Evolutionary conservation across 2,113 vertebrate genomes (phyloP).

Genomic region (Phoxinus phoxinus): DNA sequence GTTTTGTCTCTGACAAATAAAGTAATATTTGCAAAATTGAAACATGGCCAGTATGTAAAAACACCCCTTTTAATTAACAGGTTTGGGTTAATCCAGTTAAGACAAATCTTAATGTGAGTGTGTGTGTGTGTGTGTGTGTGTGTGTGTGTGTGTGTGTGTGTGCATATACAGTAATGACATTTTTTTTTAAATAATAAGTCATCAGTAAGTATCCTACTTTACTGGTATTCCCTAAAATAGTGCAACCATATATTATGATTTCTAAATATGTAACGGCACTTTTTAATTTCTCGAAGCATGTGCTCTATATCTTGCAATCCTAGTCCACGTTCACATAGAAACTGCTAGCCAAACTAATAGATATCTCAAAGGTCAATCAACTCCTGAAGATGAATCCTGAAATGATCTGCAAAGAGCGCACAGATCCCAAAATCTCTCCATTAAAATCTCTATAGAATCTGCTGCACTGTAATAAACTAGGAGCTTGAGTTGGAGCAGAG

Average conservation of each 20-base stretch:
- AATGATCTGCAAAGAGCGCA: slow-evolving; percentile 9
- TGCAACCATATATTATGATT: too few species aligned
- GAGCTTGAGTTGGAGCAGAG: background rate
- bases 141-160: too few species aligned
- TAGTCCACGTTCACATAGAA: background rate
- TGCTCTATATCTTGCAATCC: background rate
- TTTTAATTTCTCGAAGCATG: background rate
- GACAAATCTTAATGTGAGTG: background rate
- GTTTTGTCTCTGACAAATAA: background rate
- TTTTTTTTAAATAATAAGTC: too few species aligned
- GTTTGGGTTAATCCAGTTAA: background rate
- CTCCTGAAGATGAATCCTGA: background rate
- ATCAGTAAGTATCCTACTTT: too few species aligned
- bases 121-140: too few species aligned
- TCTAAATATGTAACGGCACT: background rate
- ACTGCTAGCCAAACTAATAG: background rate
- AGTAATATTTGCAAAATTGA: background rate
- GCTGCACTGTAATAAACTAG: background rate
- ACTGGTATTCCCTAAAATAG: too few species aligned
- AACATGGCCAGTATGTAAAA: background rate
- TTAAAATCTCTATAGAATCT: background rate
- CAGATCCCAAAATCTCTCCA: background rate
- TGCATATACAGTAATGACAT: too few species aligned
- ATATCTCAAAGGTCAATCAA: background rate
- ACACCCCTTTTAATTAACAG: background rate